Evolutionary conservation across 1,140 invertebrate genomes (phyloP), one percentile per base, ranked within the genome.

Genomic region (Telenomus remus): DNA sequence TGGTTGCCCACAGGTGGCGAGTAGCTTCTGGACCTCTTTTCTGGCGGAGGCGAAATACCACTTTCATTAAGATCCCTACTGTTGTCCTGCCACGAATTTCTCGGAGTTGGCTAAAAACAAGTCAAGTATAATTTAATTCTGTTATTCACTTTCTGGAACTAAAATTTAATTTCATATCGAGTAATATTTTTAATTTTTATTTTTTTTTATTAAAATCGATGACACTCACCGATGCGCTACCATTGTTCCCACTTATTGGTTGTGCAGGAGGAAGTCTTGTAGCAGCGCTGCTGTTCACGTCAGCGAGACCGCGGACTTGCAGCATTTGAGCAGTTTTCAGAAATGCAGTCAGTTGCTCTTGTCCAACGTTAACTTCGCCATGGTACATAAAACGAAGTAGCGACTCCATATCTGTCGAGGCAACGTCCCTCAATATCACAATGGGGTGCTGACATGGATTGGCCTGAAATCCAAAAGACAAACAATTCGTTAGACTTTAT

Each of bases 371-470:
- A 3, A 98, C 96, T 89, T 97, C 96, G 43, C 96, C 96, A 86
- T 96, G 94, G 86, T 97, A 98, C 95, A 97, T 97, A 89, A 97
- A 97, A 84, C 94, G 93, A 65, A 98, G 89, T 69, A 98, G 89
- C 76, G 95, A 95, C 84, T 97, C 95, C 90, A 97, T 95, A 81
- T 97, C 95, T 80, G 95, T 92, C 80, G 95, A 92, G 59, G 93
- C 92, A 2, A 97, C 94, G 86, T 97, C 96, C 81, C 95, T 91
- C 49, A 97, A 88, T 79, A 97, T 97, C 70, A 98, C 94, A 81
- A 97, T 97, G 13, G 96, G 96, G 87, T 97, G 96, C 84, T 96
- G 94, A 87, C 95, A 97, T 71, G 96, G 96, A 88, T 97, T 97
- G 16, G 94, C 94, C 90, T 92, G 79, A 10, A 88, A 43, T 47